These are phyloP conservation scores for Rambutsinella grinnellia DNA, from an alignment of 2,888 invertebrate genomes.

Conservation along the genomic window DNA sequence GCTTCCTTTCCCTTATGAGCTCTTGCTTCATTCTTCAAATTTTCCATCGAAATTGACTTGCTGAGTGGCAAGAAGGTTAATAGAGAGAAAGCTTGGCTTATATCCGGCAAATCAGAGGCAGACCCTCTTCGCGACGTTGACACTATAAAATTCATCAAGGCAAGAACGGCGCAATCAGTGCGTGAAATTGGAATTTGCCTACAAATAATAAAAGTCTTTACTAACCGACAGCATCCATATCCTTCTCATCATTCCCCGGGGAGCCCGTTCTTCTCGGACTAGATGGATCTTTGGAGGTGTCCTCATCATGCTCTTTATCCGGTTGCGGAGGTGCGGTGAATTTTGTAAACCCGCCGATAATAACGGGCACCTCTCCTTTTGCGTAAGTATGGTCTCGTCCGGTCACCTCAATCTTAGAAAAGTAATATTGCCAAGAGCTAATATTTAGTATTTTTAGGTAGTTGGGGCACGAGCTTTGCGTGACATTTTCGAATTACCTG, in stretches of 20 bases:
- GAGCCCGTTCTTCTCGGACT: slow-evolving; percentile 34
- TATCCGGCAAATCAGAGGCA: slow-evolving; percentile 49
- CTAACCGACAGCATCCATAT: slow-evolving; percentile 54
- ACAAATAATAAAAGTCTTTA: neutral
- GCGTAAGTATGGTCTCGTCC: slow-evolving; percentile 35
- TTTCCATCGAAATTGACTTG: slow-evolving; percentile 57
- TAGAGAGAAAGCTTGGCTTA: slow-evolving; percentile 45
- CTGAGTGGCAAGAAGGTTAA: slow-evolving; percentile 53
- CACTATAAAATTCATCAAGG: slow-evolving; percentile 30
- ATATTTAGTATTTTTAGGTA: too few relatives aligned
- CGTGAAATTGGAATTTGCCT: neutral
- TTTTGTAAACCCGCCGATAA: slow-evolving; percentile 52
- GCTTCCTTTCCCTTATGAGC: slow-evolving; percentile 41
- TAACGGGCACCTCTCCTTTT: slow-evolving; percentile 51
- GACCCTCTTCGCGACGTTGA: slow-evolving; percentile 47
- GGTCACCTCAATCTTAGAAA: slow-evolving; percentile 55
- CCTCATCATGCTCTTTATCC: slow-evolving; percentile 29
- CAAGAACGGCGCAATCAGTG: too few relatives aligned
- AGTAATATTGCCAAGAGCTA: too few relatives aligned
- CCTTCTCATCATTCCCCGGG: slow-evolving; percentile 45
- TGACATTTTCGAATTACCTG: slow-evolving; percentile 34
- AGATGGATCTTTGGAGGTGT: neutral
- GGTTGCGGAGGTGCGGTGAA: slow-evolving; percentile 52
- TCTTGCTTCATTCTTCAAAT: slow-evolving; percentile 44
- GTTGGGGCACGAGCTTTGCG: too few relatives aligned